Percentiles rank a stretch among this genome's conserved stretches.
Conservation (phyloP, 64 coral and sea anemone species). For the Stichodactyla helianthus region DNA sequence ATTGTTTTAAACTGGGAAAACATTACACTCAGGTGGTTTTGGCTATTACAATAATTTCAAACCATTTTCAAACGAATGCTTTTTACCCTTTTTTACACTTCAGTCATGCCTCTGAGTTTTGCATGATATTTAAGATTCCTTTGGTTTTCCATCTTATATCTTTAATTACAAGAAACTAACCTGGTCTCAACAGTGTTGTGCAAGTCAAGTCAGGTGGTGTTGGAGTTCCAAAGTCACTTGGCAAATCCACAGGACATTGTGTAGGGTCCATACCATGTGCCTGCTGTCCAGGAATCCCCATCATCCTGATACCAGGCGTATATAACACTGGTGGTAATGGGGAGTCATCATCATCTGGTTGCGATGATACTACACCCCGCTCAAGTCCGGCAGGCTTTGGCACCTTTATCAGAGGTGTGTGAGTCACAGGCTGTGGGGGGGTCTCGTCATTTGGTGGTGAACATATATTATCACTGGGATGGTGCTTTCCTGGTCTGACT, state of each 20-base stretch:
- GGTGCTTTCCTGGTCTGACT: background rate
- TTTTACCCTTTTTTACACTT: no score
- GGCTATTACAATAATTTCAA: no score
- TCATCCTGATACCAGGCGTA: slow-evolving; percentile 63
- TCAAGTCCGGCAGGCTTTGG: background rate
- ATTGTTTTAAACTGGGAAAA: no score
- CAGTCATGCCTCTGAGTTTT: no score
- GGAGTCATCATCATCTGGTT: slow-evolving; percentile 24
- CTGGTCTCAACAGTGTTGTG: slow-evolving; percentile 71
- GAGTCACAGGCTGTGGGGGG: slow-evolving; percentile 57
- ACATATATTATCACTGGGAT: background rate
- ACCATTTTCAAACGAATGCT: no score
- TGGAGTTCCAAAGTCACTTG: background rate
- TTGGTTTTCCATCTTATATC: no score
- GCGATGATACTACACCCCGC: background rate
- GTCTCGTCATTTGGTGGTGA: slow-evolving; percentile 29
- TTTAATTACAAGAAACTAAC: slow-evolving; percentile 11
- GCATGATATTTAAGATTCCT: no score
- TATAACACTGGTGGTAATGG: slow-evolving; percentile 60
- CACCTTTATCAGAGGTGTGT: slow-evolving; percentile 66
- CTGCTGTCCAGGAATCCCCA: background rate
- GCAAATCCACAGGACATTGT: background rate
- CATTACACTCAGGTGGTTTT: no score
- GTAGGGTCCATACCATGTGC: background rate
- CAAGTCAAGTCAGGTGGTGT: slow-evolving; percentile 70